Conservation (phyloP, 2,888 invertebrate species). For the Plebejus anna region DNA sequence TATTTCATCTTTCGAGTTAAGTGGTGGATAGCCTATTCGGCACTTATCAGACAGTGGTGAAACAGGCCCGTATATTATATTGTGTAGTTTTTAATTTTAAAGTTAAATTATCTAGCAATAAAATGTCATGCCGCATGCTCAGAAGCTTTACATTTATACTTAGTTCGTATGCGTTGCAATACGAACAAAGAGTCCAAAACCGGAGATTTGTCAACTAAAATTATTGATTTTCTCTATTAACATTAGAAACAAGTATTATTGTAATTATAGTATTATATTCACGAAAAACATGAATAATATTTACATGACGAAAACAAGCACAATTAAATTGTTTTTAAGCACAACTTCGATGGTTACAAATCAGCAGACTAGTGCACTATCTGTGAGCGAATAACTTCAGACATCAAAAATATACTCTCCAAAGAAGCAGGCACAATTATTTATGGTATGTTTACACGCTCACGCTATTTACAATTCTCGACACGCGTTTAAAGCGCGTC, state of each 20-base stretch:
- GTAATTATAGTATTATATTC: not conserved
- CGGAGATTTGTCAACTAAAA: no score
- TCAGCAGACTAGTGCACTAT: conserved; percentile 9
- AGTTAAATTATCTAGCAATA: not conserved
- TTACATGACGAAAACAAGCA: conserved; percentile 22
- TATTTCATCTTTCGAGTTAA: no score
- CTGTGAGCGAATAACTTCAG: not conserved
- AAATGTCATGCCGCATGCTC: not conserved
- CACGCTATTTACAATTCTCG: not conserved
- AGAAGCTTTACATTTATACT: not conserved
- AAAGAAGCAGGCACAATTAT: not conserved
- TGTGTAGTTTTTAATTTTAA: no score
- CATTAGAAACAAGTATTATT: not conserved
- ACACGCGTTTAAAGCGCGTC: not conserved
- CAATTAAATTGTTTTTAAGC: conserved; percentile 23
- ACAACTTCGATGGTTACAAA: not conserved
- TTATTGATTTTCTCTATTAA: not conserved
- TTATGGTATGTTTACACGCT: not conserved
- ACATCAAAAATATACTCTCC: not conserved
- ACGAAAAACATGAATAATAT: not conserved
- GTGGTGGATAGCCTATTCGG: no score
- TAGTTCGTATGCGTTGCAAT: not conserved
- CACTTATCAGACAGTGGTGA: no score
- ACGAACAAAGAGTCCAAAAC: not conserved
- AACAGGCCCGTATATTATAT: no score